Evolutionary conservation across 1,140 invertebrate genomes (phyloP).

Genomic region (Colletes gigas): DNA sequence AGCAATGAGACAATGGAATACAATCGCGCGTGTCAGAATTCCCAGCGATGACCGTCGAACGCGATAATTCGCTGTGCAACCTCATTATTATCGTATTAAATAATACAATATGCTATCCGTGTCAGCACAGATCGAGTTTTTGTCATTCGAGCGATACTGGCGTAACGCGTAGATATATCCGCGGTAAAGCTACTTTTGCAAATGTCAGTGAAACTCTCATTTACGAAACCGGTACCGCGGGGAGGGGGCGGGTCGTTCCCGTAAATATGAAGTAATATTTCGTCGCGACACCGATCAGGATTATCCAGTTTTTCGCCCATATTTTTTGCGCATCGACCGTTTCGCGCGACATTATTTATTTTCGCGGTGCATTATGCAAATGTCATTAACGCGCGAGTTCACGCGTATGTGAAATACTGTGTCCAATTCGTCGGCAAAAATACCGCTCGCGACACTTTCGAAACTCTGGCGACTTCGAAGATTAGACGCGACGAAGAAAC

Average conservation of each 20-base stretch:
- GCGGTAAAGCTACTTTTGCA: neutral
- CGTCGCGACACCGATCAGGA: conserved; percentile 7
- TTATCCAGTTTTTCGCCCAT: conserved; percentile 27
- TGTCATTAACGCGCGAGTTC: neutral
- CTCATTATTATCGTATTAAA: conserved; percentile 32
- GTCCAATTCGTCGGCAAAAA: neutral
- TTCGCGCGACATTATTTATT: neutral
- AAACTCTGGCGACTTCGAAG: neutral
- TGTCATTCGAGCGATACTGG: conserved; percentile 6
- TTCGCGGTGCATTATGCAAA: conserved; percentile 12
- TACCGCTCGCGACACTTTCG: neutral
- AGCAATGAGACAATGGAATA: no score
- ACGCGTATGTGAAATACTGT: neutral
- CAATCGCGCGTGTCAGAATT: neutral
- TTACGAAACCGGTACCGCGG: conserved; percentile 37
- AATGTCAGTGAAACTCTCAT: conserved; percentile 39
- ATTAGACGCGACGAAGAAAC: neutral
- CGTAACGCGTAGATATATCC: neutral
- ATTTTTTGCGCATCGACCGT: neutral
- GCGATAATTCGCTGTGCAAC: conserved; percentile 4
- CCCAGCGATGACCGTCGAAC: neutral
- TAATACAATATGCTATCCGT: conserved; percentile 14
- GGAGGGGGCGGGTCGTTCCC: neutral
- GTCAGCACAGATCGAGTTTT: neutral
- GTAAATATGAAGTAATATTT: conserved; percentile 28